Base-by-base conservation (phyloP, 2,888 invertebrate species). In the Bugulina stolonifera region DNA sequence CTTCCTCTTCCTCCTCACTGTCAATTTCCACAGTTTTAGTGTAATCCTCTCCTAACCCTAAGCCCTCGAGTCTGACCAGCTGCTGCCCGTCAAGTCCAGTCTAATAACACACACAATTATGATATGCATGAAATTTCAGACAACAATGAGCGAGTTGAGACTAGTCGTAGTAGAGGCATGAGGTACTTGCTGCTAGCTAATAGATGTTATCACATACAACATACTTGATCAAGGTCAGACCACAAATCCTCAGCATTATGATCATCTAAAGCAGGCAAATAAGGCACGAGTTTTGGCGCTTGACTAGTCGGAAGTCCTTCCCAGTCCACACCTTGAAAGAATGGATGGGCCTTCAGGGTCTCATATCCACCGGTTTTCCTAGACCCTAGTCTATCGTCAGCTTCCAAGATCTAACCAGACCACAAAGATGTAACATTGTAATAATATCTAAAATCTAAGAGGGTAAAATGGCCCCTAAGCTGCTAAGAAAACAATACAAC, bases 301-400 rank as follows among this genome's bases (percentile, higher is more conserved):
- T 89, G 90, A 79, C 90, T 89, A 71, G 89, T 87, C 80, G 89
- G 89, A 73, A 97, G 86, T 55, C 89, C 89, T 71, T 92, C 91
- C 89, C 94, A 97, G 79, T 93, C 89, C 72, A 94, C 88, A 54
- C 89, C 91, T 71, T 87, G 86, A 83, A 97, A 98, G 85, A 97
- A 94, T 34, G 89, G 88, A 86, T 99, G 97, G 57, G 88, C 87
- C 77, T 93, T 90, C 79, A 99, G 90, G 79, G 91, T 91, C 64
- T 89, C 88, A 82, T 95, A 96, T 1, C 84, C 84, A 29, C 88
- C 89, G 25, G 86, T 87, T 69, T 80, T 80, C 69, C 78, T 75
- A 72, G 92, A 91, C 35, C 97, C 97, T 73, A 98, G 85, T 78
- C 98, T 88, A 79, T 92, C 88, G 14, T 86, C 87, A 10, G 93